Conservation (phyloP, 2,797 vertebrate species). For the Heterohyrax brucei region DNA sequence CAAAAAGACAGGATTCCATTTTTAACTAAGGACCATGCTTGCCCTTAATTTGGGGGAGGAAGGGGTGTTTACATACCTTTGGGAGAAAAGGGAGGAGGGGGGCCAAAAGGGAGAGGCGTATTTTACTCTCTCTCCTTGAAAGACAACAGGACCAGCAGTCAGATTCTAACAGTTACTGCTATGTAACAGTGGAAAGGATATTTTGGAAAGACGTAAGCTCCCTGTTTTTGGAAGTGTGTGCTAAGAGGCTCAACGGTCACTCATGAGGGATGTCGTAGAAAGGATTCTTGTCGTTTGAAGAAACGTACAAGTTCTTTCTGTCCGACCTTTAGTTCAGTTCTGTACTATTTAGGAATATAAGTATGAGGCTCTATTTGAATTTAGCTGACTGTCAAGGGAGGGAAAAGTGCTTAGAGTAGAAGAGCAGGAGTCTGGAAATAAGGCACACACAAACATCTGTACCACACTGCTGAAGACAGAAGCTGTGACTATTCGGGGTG, state of each 20-base stretch:
- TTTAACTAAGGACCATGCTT: not conserved
- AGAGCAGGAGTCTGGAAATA: not conserved
- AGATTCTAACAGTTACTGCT: not conserved
- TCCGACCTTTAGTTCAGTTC: not conserved
- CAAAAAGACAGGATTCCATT: not conserved
- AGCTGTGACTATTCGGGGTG: not conserved
- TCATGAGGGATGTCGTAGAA: too few species aligned
- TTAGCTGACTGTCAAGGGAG: not conserved
- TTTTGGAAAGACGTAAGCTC: not conserved
- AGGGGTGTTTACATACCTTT: not conserved
- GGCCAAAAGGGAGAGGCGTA: not conserved
- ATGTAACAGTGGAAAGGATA: not conserved
- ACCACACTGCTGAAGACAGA: not conserved
- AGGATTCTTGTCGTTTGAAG: too few species aligned
- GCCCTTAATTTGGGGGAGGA: not conserved
- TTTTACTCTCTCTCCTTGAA: not conserved
- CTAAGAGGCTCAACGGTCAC: not conserved
- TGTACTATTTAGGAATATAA: not conserved
- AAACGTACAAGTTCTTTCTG: not conserved
- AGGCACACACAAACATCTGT: not conserved
- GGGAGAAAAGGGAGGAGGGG: not conserved
- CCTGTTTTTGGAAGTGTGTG: not conserved
- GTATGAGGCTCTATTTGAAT: not conserved
- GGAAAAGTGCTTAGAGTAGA: not conserved
- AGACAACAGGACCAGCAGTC: not conserved